Evolutionary conservation across 1,140 invertebrate species (phyloP).

Genomic region (Leptinotarsa undecemlineata): DNA sequence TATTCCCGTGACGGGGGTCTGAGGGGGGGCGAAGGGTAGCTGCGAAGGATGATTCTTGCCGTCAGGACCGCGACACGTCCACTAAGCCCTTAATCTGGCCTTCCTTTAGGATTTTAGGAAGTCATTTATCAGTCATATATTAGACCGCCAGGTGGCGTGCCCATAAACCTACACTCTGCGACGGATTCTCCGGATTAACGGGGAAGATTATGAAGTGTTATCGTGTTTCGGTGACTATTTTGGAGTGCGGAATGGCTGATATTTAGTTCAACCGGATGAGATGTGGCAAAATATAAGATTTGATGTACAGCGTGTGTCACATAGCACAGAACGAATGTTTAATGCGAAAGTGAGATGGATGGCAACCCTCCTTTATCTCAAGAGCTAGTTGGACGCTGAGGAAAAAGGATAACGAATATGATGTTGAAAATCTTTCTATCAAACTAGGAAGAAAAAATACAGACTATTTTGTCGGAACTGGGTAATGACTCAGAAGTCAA

Average conservation of each 20-base stretch:
- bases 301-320: too few relatives aligned
- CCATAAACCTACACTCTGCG: constrained; percentile 58
- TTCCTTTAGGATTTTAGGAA: constrained; percentile 68
- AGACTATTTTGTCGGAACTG: too few relatives aligned
- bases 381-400: too few relatives aligned
- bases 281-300: too few relatives aligned
- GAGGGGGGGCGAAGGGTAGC: neutral
- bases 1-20: constrained; percentile 14
- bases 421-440: too few relatives aligned
- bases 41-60: constrained; percentile 38
- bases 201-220: constrained; percentile 29
- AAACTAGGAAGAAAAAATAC: too few relatives aligned
- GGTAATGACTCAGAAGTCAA: too few relatives aligned
- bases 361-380: too few relatives aligned
- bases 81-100: constrained; percentile 67
- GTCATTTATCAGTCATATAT: constrained; percentile 63
- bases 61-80: constrained; percentile 47
- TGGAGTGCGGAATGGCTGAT: neutral
- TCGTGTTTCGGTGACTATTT: neutral
- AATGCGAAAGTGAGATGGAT: too few relatives aligned
- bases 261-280: too few relatives aligned
- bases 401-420: too few relatives aligned
- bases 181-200: constrained; percentile 49
- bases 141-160: constrained; percentile 46
- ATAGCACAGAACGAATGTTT: too few relatives aligned